These are phyloP conservation scores for Ommatoiulus sabulosus DNA, from an alignment of 2,888 invertebrate species.

Conservation along the genomic window DNA sequence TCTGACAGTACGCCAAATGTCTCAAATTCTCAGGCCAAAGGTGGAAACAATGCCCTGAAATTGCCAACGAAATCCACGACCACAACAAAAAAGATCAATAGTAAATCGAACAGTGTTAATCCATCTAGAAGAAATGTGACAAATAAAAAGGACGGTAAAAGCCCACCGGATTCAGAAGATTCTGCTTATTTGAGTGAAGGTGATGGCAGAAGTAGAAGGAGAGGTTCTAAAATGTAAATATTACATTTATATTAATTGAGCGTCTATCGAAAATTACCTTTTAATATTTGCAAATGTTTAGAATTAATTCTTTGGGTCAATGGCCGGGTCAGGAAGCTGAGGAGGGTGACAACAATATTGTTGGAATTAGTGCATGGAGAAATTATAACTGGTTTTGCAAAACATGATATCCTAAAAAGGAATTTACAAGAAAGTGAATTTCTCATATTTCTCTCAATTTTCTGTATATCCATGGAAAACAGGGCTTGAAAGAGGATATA, in stretches of 20 bases:
- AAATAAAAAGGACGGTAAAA: slow-evolving; percentile 52
- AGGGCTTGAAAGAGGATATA: no score
- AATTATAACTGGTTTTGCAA: no score
- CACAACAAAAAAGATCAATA: neutral
- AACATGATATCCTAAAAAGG: no score
- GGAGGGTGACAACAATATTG: no score
- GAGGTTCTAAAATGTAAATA: neutral
- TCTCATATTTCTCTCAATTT: no score
- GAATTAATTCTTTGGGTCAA: no score
- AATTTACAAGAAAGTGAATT: no score
- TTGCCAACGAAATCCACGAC: neutral
- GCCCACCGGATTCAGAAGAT: slow-evolving; percentile 57
- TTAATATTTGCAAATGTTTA: neutral
- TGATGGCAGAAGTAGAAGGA: slow-evolving; percentile 49
- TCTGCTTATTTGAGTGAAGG: slow-evolving; percentile 57
- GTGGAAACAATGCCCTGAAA: slow-evolving; percentile 29
- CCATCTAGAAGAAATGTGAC: neutral
- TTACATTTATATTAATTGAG: no score
- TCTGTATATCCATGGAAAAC: no score
- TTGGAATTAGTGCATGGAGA: no score
- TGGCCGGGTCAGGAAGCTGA: no score
- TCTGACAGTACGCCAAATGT: neutral
- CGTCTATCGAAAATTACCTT: neutral
- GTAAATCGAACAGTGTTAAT: neutral
- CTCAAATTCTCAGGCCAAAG: slow-evolving; percentile 41